Conservation (phyloP, 2,888 invertebrate species). For the Tenthredo distinguenda region DNA sequence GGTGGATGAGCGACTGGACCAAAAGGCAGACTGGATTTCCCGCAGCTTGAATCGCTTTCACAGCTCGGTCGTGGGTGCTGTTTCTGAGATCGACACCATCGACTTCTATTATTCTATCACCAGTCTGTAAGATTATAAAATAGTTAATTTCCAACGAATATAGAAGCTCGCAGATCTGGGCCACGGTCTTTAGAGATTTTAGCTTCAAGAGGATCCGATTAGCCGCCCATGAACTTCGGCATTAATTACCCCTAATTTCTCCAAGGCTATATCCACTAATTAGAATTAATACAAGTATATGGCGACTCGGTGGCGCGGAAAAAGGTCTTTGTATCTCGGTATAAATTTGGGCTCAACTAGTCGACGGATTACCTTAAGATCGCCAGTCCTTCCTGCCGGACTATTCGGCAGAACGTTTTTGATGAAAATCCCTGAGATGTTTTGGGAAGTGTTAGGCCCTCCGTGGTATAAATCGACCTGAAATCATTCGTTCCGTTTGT, state of each 20-base stretch:
- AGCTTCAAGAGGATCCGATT: not conserved
- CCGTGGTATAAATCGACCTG: slow-evolving; percentile 88
- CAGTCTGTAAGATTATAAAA: slow-evolving; percentile 82
- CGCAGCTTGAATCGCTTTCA: slow-evolving; percentile 95
- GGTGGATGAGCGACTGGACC: slow-evolving; percentile 90
- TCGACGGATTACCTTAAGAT: slow-evolving; percentile 85
- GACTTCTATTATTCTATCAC: slow-evolving; percentile 94
- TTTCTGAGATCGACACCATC: slow-evolving; percentile 94
- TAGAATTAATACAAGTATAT: not conserved
- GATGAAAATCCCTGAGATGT: slow-evolving; percentile 97
- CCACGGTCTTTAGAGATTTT: not conserved
- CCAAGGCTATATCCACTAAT: not conserved
- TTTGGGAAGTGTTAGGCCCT: slow-evolving; percentile 84
- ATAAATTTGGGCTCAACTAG: slow-evolving; percentile 18
- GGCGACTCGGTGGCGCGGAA: not conserved
- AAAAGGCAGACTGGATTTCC: slow-evolving; percentile 93
- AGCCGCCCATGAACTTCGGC: not conserved
- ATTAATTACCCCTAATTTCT: not conserved
- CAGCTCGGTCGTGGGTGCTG: slow-evolving; percentile 96
- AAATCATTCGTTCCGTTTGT: slow-evolving; percentile 55
- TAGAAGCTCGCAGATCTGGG: not conserved
- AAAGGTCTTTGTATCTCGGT: not conserved
- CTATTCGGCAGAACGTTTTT: slow-evolving; percentile 97
- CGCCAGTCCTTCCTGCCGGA: slow-evolving; percentile 95
- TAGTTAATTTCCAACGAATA: slow-evolving; percentile 35